Evolutionary conservation across 2,888 invertebrate genomes (phyloP), one percentile per base, ranked within the genome.

Genomic region (Chydorus sphaericus): DNA sequence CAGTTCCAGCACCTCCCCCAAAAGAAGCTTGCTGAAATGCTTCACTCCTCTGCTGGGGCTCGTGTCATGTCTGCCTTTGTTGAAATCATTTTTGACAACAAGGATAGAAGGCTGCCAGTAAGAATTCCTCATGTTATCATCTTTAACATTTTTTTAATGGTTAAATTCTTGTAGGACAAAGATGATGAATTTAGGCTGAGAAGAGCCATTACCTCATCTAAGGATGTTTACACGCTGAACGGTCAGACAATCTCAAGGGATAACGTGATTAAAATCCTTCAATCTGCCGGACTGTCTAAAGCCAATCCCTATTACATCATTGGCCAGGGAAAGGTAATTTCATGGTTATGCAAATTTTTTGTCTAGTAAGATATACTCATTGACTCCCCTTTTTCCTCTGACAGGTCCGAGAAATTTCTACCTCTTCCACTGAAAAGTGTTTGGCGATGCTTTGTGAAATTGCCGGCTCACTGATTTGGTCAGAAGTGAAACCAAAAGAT

Each of bases 361-460:
- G n/a, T n/a, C n/a, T n/a, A n/a, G n/a, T n/a, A n/a, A n/a, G n/a
- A n/a, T n/a, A n/a, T n/a, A n/a, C n/a, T n/a, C n/a, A n/a, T n/a
- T n/a, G n/a, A n/a, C n/a, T n/a, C n/a, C n/a, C n/a, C n/a, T n/a
- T 59, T 58, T 61, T 60, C 59, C 60, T 37, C 65, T 89, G 85
- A 98, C 99, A 64, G 97, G 97, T 71, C n/a, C n/a, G n/a, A n/a
- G 97, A 98, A 80, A 93, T 98, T 90, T 98, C 98, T 3, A 92
- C 97, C 23, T 94, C 97, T 2, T 93, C 97, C 1, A 98, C 98
- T 73, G 88, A 93, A 0, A 93, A 97, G 64, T 79, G 98, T 58
- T 71, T 98, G 61, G 96, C 97, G 70, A 73, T 98, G 48, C 72
- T 98, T 14, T 74, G 94, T 61, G 97, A 98, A 77, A 96, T 97